Evolutionary conservation across 2,888 invertebrate genomes (phyloP), one percentile per base, ranked within the genome.

Genomic region (Rhamphomyia laevipes): DNA sequence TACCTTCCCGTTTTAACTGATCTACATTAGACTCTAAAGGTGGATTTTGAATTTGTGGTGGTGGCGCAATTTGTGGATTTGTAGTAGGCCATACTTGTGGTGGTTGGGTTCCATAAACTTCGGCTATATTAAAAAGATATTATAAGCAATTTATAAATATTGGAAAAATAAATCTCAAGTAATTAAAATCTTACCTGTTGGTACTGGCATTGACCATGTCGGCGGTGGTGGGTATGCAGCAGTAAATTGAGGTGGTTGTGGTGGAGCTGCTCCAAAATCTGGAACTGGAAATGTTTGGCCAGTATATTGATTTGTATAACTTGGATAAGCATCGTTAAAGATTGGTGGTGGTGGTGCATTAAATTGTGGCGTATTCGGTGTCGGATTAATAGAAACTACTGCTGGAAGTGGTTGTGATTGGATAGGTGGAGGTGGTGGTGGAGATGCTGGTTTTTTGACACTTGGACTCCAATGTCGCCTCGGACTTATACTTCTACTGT

Each of bases 181-280:
- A 27, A 2, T 7, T 9, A 27, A 27, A 27, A 27, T 27, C 7
- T 27, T 38, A 52, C 48, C 47, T 16, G 49, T 43, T 2, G 49
- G 47, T 41, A 46, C 43, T 45, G 45, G 27, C 44, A 47, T 21
- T 15, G 21, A 15, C 42, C 42, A 42, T 15, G 42, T 11, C 15
- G 63, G 60, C 13, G 63, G 61, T 2, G 63, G 61, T 9, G 63
- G 66, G 55, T 67, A 69, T 2, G 61, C 57, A 1, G 62, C 42
- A 27, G 59, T 59, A 45, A 67, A 68, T 30, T 57, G 54, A 15
- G 61, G 57, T 4, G 59, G 50, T 12, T 62, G 58, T 4, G 53
- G 46, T 17, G 63, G 63, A n/a, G 54, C 57, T 45, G 59, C 58
- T 15, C 57, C 57, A 43, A 60, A 59, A 11, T 53, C 50, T 4